Evolutionary conservation across 2,113 vertebrate species (phyloP).

Genomic region (Glaucomys volans): DNA sequence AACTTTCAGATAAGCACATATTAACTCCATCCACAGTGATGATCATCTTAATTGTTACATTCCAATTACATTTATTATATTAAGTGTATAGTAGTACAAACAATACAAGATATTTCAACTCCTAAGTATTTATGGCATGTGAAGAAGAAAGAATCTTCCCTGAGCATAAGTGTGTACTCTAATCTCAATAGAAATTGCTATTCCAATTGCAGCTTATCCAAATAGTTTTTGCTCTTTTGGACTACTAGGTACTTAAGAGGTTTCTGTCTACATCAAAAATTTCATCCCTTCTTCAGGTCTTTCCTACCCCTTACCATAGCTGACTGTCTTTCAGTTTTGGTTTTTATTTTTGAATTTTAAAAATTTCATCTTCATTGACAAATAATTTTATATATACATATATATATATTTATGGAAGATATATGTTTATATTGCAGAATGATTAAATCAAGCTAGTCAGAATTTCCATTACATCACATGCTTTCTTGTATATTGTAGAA

Average conservation of each 20-base stretch:
- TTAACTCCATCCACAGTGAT: constrained; percentile 44
- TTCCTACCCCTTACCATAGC: background rate
- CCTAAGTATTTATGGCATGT: constrained; percentile 8
- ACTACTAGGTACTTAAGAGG: background rate
- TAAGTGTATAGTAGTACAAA: constrained; percentile 42
- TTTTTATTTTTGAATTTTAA: background rate
- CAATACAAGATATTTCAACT: constrained; percentile 57
- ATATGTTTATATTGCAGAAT: background rate
- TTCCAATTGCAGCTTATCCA: background rate
- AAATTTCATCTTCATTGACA: background rate
- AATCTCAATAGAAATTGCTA: background rate
- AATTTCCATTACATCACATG: background rate
- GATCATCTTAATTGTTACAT: constrained; percentile 43
- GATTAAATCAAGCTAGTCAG: background rate
- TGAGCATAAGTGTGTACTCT: background rate
- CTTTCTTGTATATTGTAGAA: background rate
- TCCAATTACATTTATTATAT: constrained; percentile 35
- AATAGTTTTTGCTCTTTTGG: constrained; percentile 28
- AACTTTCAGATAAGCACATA: constrained; percentile 63
- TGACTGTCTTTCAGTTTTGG: background rate
- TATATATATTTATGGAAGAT: background rate
- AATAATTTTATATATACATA: background rate
- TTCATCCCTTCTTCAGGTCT: background rate
- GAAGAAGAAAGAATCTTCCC: constrained; percentile 38
- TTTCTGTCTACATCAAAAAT: constrained; percentile 24